phyloP scores from a whole-genome alignment of 2,113 vertebrate genomes.

The Ornithorhynchus anatinus region DNA sequence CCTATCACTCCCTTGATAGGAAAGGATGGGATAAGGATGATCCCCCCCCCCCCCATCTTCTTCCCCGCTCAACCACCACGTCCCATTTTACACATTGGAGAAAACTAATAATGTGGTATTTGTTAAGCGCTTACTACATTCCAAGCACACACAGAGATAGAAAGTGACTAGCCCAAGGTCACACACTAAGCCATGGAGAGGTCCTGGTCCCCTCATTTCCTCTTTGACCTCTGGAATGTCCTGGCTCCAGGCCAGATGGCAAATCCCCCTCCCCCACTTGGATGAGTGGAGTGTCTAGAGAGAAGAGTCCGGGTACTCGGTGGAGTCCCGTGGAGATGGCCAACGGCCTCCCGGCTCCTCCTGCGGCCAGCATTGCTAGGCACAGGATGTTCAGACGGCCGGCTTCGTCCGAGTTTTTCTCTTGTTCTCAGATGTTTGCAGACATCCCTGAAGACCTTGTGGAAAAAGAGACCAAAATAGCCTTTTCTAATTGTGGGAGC shows the following conservation, averaged over 20 bases:
- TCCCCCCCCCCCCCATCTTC: no score
- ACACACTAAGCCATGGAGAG: neutral
- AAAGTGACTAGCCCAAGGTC: no score
- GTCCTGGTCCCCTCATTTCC: neutral
- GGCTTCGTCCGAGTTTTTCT: conserved; percentile 51
- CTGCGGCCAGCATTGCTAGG: conserved; percentile 43
- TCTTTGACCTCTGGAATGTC: neutral
- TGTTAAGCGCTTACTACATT: no score
- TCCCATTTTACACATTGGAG: no score
- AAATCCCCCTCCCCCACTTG: neutral
- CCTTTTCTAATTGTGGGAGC: conserved; percentile 17
- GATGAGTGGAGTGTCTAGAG: no score
- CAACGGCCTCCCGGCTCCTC: neutral
- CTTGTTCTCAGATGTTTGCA: conserved; percentile 52
- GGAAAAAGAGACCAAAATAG: conserved; percentile 39
- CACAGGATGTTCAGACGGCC: conserved; percentile 46
- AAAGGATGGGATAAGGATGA: no score
- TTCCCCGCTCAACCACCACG: no score
- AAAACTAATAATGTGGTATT: no score
- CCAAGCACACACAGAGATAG: no score
- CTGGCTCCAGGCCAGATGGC: neutral
- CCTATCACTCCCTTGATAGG: no score
- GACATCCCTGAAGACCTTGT: conserved; percentile 29
- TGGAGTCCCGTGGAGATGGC: neutral
- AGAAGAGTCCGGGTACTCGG: no score